phyloP scores from a whole-genome alignment of 2,888 invertebrate species.

The Dicyrtomina minuta region DNA sequence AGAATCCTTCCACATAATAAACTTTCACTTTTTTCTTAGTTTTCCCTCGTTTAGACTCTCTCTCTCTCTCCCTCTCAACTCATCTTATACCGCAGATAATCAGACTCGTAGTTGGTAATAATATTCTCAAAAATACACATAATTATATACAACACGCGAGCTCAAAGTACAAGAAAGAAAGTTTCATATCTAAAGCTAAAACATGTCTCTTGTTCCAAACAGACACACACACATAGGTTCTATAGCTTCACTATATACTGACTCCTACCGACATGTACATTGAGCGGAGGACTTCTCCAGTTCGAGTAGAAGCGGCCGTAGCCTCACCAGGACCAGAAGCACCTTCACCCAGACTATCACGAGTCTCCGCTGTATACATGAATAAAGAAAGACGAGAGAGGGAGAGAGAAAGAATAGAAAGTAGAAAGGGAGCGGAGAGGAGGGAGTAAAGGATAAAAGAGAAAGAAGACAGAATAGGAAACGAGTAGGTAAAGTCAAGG shows the following conservation, averaged over 20 bases:
- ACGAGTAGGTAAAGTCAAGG: conserved; percentile 12
- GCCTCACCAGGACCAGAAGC: not conserved
- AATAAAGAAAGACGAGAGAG: not conserved
- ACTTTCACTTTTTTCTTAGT: not conserved
- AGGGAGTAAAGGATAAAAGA: not conserved
- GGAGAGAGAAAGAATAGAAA: not conserved
- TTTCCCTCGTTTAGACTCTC: conserved; percentile 3
- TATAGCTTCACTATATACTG: too few relatives aligned
- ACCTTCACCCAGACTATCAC: not conserved
- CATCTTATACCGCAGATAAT: not conserved
- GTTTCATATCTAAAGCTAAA: too few relatives aligned
- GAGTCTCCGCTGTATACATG: not conserved
- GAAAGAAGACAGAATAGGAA: conserved; percentile 10
- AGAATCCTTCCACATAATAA: not conserved
- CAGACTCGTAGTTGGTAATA: not conserved
- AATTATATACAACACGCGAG: too few relatives aligned
- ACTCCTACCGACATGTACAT: too few relatives aligned
- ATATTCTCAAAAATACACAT: too few relatives aligned
- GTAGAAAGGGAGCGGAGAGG: too few relatives aligned
- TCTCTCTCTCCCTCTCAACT: not conserved
- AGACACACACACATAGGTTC: too few relatives aligned
- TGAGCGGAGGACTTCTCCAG: too few relatives aligned
- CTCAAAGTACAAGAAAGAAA: too few relatives aligned
- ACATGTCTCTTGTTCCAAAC: too few relatives aligned
- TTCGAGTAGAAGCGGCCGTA: too few relatives aligned